Conservation (phyloP, 2,797 vertebrate genomes). For the Sylvilagus floridanus region DNA sequence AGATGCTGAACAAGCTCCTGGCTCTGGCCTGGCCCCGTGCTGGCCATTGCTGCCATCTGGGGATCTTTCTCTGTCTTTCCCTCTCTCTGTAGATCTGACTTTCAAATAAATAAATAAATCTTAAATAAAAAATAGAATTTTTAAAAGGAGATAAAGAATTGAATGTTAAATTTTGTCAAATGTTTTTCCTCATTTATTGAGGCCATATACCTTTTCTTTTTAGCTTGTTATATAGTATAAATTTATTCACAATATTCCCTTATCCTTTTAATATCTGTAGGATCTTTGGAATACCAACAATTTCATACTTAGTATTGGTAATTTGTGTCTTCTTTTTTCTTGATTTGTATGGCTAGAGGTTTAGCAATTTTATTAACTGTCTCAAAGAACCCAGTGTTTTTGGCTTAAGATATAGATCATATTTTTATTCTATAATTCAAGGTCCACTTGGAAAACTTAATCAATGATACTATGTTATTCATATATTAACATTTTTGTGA, state of each 20-base stretch:
- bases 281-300: no score
- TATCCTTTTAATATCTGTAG: no score
- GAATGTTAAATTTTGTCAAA: no score
- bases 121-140: no score
- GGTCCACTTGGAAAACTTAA: neutral
- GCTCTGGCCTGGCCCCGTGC: no score
- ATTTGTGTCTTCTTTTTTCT: neutral
- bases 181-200: neutral
- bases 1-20: no score
- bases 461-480: neutral
- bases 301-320: no score
- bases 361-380: conserved; percentile 28
- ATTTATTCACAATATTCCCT: neutral
- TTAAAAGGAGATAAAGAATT: no score
- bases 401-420: neutral
- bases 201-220: neutral
- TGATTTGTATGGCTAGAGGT: neutral
- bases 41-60: no score
- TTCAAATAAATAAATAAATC: no score
- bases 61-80: no score
- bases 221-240: neutral
- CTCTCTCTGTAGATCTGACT: no score
- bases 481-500: neutral
- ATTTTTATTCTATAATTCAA: neutral
- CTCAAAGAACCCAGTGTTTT: neutral